These are phyloP conservation scores for Rosalia funebris DNA, from an alignment of 2,888 invertebrate species.

Conservation along the genomic window DNA sequence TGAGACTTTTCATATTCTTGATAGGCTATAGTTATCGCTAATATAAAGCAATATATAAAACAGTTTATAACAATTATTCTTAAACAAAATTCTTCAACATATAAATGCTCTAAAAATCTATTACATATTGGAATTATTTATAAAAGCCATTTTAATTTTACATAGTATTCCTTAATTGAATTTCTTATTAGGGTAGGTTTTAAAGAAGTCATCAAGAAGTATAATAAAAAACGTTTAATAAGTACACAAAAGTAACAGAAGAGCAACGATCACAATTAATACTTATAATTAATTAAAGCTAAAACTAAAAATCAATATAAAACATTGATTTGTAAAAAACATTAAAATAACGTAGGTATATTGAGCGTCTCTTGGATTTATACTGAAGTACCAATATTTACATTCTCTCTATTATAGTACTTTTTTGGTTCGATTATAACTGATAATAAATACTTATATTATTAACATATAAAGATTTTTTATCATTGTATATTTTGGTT, in stretches of 20 bases:
- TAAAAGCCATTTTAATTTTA: too few relatives aligned
- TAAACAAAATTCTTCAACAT: too few relatives aligned
- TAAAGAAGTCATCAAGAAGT: too few relatives aligned
- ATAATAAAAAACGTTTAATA: constrained; percentile 16
- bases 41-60: too few relatives aligned
- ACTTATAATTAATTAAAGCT: constrained; percentile 34
- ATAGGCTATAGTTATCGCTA: too few relatives aligned
- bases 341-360: constrained; percentile 26
- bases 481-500: too few relatives aligned
- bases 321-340: constrained; percentile 47
- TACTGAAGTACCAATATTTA: constrained; percentile 4
- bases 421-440: not conserved
- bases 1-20: too few relatives aligned
- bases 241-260: constrained; percentile 30
- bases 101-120: too few relatives aligned
- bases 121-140: too few relatives aligned
- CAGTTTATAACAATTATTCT: too few relatives aligned
- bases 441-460: constrained; percentile 2
- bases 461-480: constrained; percentile 2
- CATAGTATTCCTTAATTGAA: too few relatives aligned
- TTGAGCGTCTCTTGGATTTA: constrained; percentile 31
- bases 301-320: constrained; percentile 47
- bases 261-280: constrained; percentile 42
- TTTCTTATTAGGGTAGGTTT: too few relatives aligned
- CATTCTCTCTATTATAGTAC: not conserved